Evolutionary conservation across 2,113 vertebrate species (phyloP).

Genomic region (Synchiropus splendidus): DNA sequence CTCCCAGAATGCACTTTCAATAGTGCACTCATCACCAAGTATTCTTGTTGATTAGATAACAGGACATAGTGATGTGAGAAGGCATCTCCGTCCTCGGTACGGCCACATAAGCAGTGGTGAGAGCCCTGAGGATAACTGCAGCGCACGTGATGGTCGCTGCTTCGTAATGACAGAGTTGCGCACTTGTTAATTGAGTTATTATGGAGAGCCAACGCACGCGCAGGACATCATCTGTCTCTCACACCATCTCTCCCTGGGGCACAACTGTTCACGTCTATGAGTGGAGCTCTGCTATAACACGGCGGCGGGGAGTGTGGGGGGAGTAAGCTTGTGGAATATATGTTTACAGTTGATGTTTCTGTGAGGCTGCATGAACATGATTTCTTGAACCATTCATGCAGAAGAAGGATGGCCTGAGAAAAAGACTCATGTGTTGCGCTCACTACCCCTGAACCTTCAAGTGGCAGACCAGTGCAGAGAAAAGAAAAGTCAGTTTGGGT

Average conservation of each 20-base stretch:
- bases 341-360: no score
- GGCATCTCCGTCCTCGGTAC: no score
- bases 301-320: no score
- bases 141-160: slow-evolving; percentile 17
- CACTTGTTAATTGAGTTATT: slow-evolving; percentile 37
- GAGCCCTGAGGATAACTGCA: slow-evolving; percentile 9
- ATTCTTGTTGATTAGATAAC: slow-evolving; percentile 49
- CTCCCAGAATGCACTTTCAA: slow-evolving; percentile 39
- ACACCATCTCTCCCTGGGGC: slow-evolving; percentile 35
- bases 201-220: slow-evolving; percentile 18
- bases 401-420: no score
- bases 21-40: slow-evolving; percentile 34
- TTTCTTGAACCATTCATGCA: no score
- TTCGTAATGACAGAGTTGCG: slow-evolving; percentile 22
- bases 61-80: slow-evolving; percentile 13
- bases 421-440: no score
- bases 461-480: no score
- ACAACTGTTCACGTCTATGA: slow-evolving; percentile 20
- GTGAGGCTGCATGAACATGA: no score
- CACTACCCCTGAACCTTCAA: no score
- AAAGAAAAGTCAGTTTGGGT: no score
- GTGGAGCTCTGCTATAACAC: slow-evolving; percentile 7
- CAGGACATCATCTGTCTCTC: slow-evolving; percentile 25
- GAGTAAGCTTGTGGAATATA: no score
- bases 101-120: no score